These are phyloP conservation scores for Globodera ellingtonae DNA, from an alignment of 1,140 invertebrate genomes.

Conservation along the genomic window DNA sequence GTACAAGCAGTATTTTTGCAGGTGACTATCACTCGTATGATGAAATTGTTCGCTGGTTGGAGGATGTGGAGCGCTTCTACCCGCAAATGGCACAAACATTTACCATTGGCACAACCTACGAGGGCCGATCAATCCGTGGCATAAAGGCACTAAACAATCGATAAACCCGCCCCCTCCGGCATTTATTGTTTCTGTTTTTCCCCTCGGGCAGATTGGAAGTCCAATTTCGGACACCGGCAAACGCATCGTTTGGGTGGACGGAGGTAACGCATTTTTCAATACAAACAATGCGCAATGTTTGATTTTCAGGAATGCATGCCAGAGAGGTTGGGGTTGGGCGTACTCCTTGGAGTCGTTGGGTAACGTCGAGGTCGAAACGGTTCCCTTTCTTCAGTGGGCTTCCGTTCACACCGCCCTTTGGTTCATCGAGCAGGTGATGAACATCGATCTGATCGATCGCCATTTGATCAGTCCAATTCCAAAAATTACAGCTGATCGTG, in stretches of 20 bases:
- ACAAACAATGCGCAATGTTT: constrained; percentile 38
- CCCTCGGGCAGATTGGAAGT: constrained; percentile 53
- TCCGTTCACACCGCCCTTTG: constrained; percentile 66
- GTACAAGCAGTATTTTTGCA: not conserved
- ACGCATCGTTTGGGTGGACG: constrained; percentile 65
- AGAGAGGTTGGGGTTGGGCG: constrained; percentile 19
- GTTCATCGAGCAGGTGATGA: constrained; percentile 62
- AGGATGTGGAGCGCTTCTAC: constrained; percentile 65
- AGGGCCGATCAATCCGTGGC: constrained; percentile 66
- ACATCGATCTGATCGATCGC: constrained; percentile 7
- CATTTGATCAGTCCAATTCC: constrained; percentile 1
- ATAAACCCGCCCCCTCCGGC: constrained; percentile 8
- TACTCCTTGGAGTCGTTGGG: not conserved
- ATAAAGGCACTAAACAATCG: constrained; percentile 64
- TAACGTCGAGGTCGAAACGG: not conserved
- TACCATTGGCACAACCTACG: constrained; percentile 58
- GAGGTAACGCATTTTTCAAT: constrained; percentile 61
- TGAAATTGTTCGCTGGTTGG: constrained; percentile 68
- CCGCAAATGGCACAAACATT: constrained; percentile 60
- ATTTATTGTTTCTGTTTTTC: not conserved
- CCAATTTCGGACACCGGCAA: constrained; percentile 53
- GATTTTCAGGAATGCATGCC: constrained; percentile 30
- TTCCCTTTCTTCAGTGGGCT: constrained; percentile 61
- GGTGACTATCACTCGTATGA: constrained; percentile 52
- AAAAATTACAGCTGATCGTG: constrained; percentile 49